phyloP scores from a whole-genome alignment of 2,888 invertebrate genomes.

The Crepidodera aurea region DNA sequence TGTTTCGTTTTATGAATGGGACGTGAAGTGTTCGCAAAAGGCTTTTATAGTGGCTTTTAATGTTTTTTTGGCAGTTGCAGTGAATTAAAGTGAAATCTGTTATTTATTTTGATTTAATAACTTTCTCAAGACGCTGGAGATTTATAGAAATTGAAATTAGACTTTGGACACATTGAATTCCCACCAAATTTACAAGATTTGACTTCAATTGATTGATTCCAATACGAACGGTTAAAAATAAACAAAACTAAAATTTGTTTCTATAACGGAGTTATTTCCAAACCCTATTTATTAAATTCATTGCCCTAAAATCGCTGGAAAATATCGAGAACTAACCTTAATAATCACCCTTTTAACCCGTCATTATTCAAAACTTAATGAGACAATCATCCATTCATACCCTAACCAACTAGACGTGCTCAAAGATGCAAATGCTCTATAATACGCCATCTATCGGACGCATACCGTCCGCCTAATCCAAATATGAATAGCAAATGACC shows the following conservation, averaged over 20 bases:
- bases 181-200: no score
- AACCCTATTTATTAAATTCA: no score
- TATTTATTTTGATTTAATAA: not conserved
- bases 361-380: conserved; percentile 14
- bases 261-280: no score
- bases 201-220: no score
- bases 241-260: no score
- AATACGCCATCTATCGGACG: conserved; percentile 27
- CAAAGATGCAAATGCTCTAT: conserved; percentile 36
- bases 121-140: no score
- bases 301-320: no score
- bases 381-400: not conserved
- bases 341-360: not conserved
- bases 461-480: conserved; percentile 41
- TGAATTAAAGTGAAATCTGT: not conserved
- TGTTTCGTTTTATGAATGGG: conserved; percentile 10
- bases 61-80: not conserved
- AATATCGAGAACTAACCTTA: no score
- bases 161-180: no score
- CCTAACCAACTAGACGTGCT: conserved; percentile 9
- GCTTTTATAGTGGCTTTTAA: not conserved
- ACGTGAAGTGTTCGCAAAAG: conserved; percentile 19
- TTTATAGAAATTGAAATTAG: no score
- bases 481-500: conserved; percentile 53
- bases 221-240: no score